These are phyloP conservation scores for Semnopithecus entellus DNA, from an alignment of 2,113 vertebrate genomes.

Conservation along the genomic window DNA sequence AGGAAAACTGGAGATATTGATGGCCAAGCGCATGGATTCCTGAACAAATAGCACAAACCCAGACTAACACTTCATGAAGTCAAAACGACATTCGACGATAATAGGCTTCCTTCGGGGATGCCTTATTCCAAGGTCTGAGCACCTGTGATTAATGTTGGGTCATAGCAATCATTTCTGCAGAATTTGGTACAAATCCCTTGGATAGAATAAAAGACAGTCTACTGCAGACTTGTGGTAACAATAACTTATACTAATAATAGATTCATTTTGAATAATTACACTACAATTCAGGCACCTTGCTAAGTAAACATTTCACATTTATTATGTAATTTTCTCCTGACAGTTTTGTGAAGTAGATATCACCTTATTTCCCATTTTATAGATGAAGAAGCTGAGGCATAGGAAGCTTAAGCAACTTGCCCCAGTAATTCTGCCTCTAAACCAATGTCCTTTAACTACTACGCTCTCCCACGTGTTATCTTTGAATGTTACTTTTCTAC, in stretches of 20 bases:
- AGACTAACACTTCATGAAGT: neutral
- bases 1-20: conserved; percentile 10
- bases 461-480: neutral
- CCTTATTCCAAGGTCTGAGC: neutral
- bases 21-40: neutral
- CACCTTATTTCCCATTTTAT: neutral
- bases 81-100: neutral
- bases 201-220: neutral
- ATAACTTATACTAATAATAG: neutral
- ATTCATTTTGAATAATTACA: neutral
- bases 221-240: neutral
- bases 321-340: neutral
- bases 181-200: neutral
- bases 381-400: neutral
- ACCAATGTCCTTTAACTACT: neutral
- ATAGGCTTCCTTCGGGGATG: neutral
- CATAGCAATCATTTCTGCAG: neutral
- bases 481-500: conserved; percentile 7
- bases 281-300: neutral
- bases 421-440: neutral
- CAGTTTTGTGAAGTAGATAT: neutral
- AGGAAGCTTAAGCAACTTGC: neutral
- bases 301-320: neutral
- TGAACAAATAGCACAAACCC: neutral
- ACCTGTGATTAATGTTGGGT: neutral